Percentiles rank a stretch among this genome's conserved stretches.
These are phyloP conservation scores for Tetropium fuscum DNA, from an alignment of 2,888 invertebrate genomes.

Conservation along the genomic window DNA sequence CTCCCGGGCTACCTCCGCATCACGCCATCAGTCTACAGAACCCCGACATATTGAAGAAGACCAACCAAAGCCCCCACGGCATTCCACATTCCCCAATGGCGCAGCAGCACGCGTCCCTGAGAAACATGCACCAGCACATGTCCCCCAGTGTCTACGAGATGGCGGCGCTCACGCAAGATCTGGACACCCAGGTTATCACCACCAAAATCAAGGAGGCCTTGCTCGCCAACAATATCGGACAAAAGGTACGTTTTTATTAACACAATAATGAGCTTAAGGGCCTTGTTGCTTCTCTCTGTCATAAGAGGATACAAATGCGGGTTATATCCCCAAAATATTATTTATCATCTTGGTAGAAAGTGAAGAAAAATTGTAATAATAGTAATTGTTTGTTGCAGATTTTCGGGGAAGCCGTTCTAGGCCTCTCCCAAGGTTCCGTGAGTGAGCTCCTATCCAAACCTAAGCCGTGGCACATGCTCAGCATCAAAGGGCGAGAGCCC, in stretches of 20 bases:
- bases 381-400: constrained; percentile 71
- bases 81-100: constrained; percentile 71
- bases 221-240: constrained; percentile 96
- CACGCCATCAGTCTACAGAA: constrained; percentile 76
- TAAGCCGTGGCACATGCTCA: constrained; percentile 99
- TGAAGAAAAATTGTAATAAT: too few relatives aligned
- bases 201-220: constrained; percentile 97
- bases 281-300: too few relatives aligned
- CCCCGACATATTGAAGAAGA: constrained; percentile 70
- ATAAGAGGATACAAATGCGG: too few relatives aligned
- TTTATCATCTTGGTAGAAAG: too few relatives aligned
- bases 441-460: constrained; percentile 98
- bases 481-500: constrained; percentile 96
- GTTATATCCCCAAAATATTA: too few relatives aligned
- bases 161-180: constrained; percentile 95
- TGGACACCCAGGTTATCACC: constrained; percentile 96
- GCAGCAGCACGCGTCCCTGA: constrained; percentile 73
- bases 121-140: constrained; percentile 84
- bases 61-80: constrained; percentile 70
- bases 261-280: too few relatives aligned
- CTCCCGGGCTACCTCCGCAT: constrained; percentile 82
- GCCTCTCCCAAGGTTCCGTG: constrained; percentile 96
- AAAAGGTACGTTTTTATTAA: constrained; percentile 84
- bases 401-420: constrained; percentile 97
- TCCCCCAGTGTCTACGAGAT: constrained; percentile 98